A percentile compares a stretch with the other conserved stretches of the same genome.
Evolutionary conservation across 2,797 vertebrate species (phyloP).

Genomic region (Silurus aristotelis): DNA sequence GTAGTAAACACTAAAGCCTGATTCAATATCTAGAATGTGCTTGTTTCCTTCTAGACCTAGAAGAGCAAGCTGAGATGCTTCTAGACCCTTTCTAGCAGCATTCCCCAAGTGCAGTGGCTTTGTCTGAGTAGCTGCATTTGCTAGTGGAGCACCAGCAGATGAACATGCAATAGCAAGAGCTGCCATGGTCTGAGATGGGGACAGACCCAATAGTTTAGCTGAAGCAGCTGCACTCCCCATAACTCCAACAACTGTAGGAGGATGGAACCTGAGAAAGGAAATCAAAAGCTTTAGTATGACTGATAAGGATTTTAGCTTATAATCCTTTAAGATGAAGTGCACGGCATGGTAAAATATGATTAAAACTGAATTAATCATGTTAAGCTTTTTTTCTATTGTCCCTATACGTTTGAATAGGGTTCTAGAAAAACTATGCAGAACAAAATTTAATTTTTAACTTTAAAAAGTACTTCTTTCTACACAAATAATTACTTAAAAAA

Average conservation of each 20-base stretch:
- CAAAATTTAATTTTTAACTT: not conserved
- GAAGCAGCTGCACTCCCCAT: slow-evolving; percentile 90
- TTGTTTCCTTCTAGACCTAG: slow-evolving; percentile 84
- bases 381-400: not conserved
- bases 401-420: not conserved
- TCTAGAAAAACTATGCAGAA: not conserved
- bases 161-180: slow-evolving; percentile 89
- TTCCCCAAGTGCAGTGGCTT: slow-evolving; percentile 92
- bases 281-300: not conserved
- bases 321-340: not conserved
- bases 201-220: slow-evolving; percentile 83
- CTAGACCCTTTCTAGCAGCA: slow-evolving; percentile 83
- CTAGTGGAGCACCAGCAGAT: slow-evolving; percentile 87
- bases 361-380: not conserved
- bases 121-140: slow-evolving; percentile 90
- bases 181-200: slow-evolving; percentile 74
- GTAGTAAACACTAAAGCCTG: slow-evolving; percentile 88
- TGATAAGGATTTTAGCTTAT: not conserved
- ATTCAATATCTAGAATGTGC: slow-evolving; percentile 79
- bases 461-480: not conserved
- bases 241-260: slow-evolving; percentile 88
- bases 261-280: slow-evolving; percentile 83
- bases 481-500: not conserved
- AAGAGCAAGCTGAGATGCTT: slow-evolving; percentile 83
- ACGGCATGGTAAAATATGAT: not conserved